These are phyloP conservation scores for Sebastes dallii DNA, from an alignment of 2,797 vertebrate genomes.

Conservation along the genomic window DNA sequence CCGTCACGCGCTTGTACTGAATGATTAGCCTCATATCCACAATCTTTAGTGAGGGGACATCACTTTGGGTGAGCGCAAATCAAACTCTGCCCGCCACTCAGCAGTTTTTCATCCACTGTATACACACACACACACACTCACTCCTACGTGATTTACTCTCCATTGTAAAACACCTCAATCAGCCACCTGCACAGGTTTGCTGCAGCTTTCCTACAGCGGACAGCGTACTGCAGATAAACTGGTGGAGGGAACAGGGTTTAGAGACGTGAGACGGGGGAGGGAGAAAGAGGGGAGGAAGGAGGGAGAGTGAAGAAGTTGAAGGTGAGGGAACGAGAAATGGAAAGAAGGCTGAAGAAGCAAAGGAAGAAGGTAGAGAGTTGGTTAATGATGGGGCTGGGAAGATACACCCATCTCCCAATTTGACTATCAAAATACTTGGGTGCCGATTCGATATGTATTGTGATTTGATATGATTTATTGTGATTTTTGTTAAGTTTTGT, in stretches of 20 bases:
- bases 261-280: not conserved
- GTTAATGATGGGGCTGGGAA: not conserved
- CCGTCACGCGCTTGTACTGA: conserved; percentile 2
- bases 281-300: not conserved
- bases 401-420: too few species aligned
- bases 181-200: conserved; percentile 22
- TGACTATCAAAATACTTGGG: too few species aligned
- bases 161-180: conserved; percentile 22
- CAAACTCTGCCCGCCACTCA: conserved; percentile 28
- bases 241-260: not conserved
- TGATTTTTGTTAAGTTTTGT: too few species aligned
- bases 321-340: not conserved
- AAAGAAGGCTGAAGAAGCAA: not conserved
- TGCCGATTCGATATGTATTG: too few species aligned
- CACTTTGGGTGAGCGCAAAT: conserved; percentile 17
- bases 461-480: too few species aligned
- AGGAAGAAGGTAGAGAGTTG: not conserved
- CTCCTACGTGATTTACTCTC: conserved; percentile 3
- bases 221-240: not conserved
- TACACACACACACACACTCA: not conserved
- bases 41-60: not conserved
- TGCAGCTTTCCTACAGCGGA: not conserved
- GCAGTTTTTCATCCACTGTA: conserved; percentile 30
- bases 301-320: not conserved
- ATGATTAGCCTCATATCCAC: conserved; percentile 23